Conservation (phyloP, 2,797 vertebrate species). For the Ambastaia sidthimunki region DNA sequence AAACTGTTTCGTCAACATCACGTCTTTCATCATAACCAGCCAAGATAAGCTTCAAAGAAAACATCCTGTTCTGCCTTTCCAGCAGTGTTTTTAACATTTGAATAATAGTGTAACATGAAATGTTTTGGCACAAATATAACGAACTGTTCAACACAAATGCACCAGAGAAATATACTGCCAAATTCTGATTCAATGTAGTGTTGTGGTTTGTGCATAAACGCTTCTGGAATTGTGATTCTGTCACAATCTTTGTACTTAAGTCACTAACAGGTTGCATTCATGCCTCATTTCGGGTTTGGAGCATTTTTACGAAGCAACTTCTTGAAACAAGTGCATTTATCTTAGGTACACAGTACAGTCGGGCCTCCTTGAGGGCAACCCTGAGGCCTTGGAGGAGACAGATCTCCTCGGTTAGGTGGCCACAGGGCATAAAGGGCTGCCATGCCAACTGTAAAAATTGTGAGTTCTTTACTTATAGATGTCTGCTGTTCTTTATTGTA, state of each 20-base stretch:
- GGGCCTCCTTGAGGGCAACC: constrained; percentile 45
- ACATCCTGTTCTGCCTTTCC: not conserved
- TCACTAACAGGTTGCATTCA: constrained; percentile 2
- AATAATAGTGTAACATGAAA: constrained; percentile 7
- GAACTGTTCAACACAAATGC: constrained; percentile 1
- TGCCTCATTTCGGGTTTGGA: constrained; percentile 19
- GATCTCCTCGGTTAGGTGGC: constrained; percentile 29
- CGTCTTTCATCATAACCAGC: constrained; percentile 27
- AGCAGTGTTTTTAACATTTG: constrained; percentile 9
- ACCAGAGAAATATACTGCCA: not conserved
- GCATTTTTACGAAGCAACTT: constrained; percentile 1
- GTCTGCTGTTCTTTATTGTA: not conserved
- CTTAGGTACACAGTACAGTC: constrained; percentile 32
- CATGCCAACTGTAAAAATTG: not conserved
- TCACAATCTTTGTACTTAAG: constrained; percentile 3
- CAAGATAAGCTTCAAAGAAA: constrained; percentile 33
- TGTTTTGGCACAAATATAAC: not conserved
- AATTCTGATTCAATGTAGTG: not conserved
- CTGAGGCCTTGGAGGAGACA: constrained; percentile 28
- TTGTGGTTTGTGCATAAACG: not conserved
- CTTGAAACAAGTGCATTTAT: constrained; percentile 21
- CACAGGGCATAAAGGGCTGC: constrained; percentile 18
- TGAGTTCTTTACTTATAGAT: not conserved
- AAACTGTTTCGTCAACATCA: constrained; percentile 19
- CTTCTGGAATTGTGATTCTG: not conserved